Conservation (phyloP, 2,797 vertebrate species). For the Leptatherina wallacei region DNA sequence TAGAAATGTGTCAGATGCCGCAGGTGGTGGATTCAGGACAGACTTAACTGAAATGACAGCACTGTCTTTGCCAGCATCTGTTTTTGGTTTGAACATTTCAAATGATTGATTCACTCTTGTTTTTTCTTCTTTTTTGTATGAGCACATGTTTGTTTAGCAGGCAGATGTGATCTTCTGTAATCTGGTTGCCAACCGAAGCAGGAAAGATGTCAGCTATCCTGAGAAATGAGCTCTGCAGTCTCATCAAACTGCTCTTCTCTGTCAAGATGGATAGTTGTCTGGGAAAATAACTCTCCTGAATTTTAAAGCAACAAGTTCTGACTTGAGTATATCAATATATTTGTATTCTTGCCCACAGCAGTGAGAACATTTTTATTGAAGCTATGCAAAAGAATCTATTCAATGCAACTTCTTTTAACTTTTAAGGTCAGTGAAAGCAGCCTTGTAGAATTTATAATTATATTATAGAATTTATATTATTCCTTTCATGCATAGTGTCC, state of each 20-base stretch:
- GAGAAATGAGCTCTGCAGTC: constrained; percentile 23
- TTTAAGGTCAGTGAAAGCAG: not conserved
- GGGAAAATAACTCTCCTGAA: not conserved
- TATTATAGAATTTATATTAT: no score
- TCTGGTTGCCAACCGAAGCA: constrained; percentile 38
- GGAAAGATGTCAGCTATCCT: constrained; percentile 30
- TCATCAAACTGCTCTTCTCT: constrained; percentile 22
- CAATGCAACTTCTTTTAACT: not conserved
- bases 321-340: not conserved
- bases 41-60: constrained; percentile 10
- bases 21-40: constrained; percentile 30
- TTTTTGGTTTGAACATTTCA: constrained; percentile 9
- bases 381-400: not conserved
- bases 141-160: constrained; percentile 19
- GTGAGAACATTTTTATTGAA: not conserved
- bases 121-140: not conserved
- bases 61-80: constrained; percentile 8
- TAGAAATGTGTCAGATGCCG: constrained; percentile 60
- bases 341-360: not conserved
- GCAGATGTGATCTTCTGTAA: constrained; percentile 35
- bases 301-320: not conserved
- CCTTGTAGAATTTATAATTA: no score
- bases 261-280: constrained; percentile 2
- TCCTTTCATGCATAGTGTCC: no score
- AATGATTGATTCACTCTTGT: not conserved